Conservation (phyloP, 2,113 vertebrate species). For the Sinocyclocheilus grahami region DNA sequence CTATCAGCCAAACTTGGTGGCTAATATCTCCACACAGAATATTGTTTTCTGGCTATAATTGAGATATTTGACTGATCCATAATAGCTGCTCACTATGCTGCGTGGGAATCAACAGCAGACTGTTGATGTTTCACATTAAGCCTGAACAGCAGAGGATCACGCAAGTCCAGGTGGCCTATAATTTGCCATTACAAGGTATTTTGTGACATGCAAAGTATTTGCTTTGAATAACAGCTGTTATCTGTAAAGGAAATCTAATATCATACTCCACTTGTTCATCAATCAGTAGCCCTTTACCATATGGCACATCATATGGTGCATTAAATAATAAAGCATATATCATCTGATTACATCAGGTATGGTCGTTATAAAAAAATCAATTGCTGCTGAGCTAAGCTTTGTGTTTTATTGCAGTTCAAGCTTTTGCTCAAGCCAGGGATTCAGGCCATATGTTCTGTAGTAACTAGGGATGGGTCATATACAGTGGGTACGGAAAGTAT, state of each 20-base stretch:
- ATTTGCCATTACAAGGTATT: constrained; percentile 65
- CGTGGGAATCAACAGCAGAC: constrained; percentile 30
- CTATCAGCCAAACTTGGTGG: not conserved
- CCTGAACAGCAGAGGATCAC: constrained; percentile 33
- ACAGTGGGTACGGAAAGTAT: no score
- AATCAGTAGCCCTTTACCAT: not conserved
- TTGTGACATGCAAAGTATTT: constrained; percentile 64
- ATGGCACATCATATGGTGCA: constrained; percentile 59
- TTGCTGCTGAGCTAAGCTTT: constrained; percentile 8
- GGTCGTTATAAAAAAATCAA: not conserved
- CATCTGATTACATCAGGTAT: constrained; percentile 18
- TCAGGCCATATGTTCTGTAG: constrained; percentile 9
- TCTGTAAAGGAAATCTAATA: not conserved
- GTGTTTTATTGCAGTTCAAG: constrained; percentile 7
- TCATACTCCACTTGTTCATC: constrained; percentile 13
- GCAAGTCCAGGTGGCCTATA: constrained; percentile 67
- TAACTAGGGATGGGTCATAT: not conserved
- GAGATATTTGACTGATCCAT: not conserved
- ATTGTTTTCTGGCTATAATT: constrained; percentile 1
- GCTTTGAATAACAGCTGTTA: constrained; percentile 68
- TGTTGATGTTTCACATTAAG: constrained; percentile 26
- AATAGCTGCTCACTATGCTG: not conserved
- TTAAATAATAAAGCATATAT: constrained; percentile 66
- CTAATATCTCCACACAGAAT: not conserved
- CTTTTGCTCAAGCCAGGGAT: not conserved